Conservation (phyloP, 1,140 invertebrate species). For the Drosophila malerkotliana region DNA sequence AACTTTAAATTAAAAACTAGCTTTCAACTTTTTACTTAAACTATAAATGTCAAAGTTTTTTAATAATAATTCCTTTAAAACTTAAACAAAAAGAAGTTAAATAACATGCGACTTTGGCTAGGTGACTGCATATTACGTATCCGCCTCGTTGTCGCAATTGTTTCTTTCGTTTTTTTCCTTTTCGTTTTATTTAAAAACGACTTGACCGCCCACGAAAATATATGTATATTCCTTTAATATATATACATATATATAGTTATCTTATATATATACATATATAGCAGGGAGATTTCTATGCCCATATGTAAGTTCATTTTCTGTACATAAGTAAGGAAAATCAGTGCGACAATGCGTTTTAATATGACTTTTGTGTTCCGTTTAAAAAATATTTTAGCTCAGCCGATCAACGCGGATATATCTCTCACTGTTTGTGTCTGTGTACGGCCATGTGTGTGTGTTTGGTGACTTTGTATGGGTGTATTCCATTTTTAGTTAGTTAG, state of each 20-base stretch:
- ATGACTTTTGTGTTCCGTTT: constrained; percentile 77
- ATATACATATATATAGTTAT: neutral
- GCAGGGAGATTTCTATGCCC: constrained; percentile 5
- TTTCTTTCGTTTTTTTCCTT: constrained; percentile 6
- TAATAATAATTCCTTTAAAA: neutral
- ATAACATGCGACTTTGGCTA: constrained; percentile 9
- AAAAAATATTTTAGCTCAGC: constrained; percentile 56
- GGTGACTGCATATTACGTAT: constrained; percentile 57
- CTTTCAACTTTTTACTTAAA: no score
- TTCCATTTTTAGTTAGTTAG: constrained; percentile 56
- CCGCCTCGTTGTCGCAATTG: constrained; percentile 57
- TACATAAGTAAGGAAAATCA: constrained; percentile 76
- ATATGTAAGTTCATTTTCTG: constrained; percentile 55
- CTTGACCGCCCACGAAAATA: constrained; percentile 9
- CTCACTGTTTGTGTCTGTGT: neutral
- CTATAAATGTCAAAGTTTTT: no score
- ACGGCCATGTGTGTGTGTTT: constrained; percentile 13
- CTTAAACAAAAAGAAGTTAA: constrained; percentile 1
- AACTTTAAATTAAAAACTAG: no score
- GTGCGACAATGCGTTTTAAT: constrained; percentile 78
- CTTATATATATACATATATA: constrained; percentile 1
- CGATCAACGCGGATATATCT: constrained; percentile 21
- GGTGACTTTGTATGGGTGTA: constrained; percentile 25
- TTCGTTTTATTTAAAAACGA: constrained; percentile 7
- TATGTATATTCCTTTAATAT: neutral